Evolutionary conservation across 2,797 vertebrate genomes (phyloP).

Genomic region (Lagocephalus sceleratus): DNA sequence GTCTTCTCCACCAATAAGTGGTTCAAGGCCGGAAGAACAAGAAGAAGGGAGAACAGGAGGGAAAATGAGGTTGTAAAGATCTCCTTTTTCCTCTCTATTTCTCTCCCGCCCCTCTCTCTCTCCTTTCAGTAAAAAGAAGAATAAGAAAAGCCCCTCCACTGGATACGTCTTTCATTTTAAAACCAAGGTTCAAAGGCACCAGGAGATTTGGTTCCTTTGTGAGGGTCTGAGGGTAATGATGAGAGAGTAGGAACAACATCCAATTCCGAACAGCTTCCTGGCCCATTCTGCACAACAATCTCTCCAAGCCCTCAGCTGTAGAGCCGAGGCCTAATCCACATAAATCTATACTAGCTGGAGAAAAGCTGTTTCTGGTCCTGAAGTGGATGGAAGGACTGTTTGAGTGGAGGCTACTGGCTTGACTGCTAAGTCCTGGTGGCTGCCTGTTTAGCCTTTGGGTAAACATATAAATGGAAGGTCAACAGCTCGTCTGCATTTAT

Average conservation of each 20-base stretch:
- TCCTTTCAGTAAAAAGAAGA: conserved; percentile 70
- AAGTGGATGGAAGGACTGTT: conserved; percentile 68
- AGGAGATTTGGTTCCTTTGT: conserved; percentile 70
- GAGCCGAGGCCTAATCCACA: conserved; percentile 65
- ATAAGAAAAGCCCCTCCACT: conserved; percentile 73
- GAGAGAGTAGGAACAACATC: conserved; percentile 72
- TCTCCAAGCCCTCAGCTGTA: conserved; percentile 55
- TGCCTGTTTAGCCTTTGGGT: conserved; percentile 58
- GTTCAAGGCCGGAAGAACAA: conserved; percentile 76
- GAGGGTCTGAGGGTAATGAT: conserved; percentile 69
- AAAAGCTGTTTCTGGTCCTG: conserved; percentile 72
- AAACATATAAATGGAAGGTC: conserved; percentile 66
- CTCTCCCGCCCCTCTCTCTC: conserved; percentile 44
- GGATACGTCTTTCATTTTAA: conserved; percentile 78
- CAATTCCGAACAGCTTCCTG: conserved; percentile 75
- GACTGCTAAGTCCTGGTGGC: conserved; percentile 57
- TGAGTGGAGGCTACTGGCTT: conserved; percentile 67
- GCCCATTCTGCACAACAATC: conserved; percentile 60
- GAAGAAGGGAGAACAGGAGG: conserved; percentile 53
- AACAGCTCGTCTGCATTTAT: conserved; percentile 56
- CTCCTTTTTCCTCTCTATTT: conserved; percentile 31
- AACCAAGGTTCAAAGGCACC: conserved; percentile 73
- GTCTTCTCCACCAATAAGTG: conserved; percentile 78
- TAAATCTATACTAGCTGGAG: conserved; percentile 70
- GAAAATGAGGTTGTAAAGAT: conserved; percentile 65